Percentiles rank a stretch among this genome's conserved stretches.
These are phyloP conservation scores for Metalampra italica DNA, from an alignment of 2,888 invertebrate species.

Conservation along the genomic window DNA sequence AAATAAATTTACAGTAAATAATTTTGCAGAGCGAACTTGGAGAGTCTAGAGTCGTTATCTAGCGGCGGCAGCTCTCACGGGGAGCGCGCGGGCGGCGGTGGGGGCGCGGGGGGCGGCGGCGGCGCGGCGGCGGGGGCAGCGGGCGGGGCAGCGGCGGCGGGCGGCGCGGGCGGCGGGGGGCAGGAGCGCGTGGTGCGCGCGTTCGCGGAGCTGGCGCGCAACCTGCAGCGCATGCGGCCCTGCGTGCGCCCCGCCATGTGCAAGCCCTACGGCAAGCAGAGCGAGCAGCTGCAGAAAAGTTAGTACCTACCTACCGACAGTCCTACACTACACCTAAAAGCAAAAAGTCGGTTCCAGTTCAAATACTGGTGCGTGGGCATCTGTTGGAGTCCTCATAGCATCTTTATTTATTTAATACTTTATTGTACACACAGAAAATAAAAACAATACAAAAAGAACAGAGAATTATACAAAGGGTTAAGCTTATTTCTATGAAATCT, in stretches of 20 bases:
- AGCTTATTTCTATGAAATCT: too few species aligned
- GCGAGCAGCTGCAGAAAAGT: conserved; percentile 93
- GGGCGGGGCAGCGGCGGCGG: conserved; percentile 81
- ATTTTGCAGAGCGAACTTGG: conserved; percentile 80
- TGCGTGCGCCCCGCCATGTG: conserved; percentile 94
- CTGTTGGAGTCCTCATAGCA: too few species aligned
- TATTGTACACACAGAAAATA: too few species aligned
- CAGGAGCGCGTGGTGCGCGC: conserved; percentile 90
- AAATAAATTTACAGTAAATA: too few species aligned
- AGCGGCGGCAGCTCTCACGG: conserved; percentile 22
- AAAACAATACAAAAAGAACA: too few species aligned
- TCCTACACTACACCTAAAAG: too few species aligned
- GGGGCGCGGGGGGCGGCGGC: conserved; percentile 70
- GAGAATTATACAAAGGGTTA: too few species aligned
- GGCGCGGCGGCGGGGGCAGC: conserved; percentile 75
- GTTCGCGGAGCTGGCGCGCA: conserved; percentile 91
- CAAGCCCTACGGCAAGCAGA: conserved; percentile 93
- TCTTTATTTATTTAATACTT: too few species aligned
- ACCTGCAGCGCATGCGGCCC: conserved; percentile 92
- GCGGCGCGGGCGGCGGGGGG: conserved; percentile 64
- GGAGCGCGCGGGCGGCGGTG: conserved; percentile 81
- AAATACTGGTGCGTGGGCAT: too few species aligned
- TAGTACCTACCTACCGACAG: conserved; percentile 18
- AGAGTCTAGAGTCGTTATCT: conserved; percentile 82
- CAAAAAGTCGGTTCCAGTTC: too few species aligned